Evolutionary conservation across 2,113 vertebrate genomes (phyloP).

Genomic region (Sialia sialis): DNA sequence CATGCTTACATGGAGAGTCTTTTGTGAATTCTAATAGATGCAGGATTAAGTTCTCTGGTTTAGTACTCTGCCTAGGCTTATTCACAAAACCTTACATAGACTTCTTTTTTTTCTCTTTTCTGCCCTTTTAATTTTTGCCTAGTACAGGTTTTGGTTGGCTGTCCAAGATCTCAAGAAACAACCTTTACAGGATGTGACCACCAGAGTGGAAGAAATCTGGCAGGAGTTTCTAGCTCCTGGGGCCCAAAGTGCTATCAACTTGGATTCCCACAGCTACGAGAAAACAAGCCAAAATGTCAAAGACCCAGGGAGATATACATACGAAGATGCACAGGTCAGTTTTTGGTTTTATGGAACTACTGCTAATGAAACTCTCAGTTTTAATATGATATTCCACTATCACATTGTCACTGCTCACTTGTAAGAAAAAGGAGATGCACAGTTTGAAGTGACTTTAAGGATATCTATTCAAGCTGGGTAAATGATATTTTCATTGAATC

Average conservation of each 20-base stretch:
- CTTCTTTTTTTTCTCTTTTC: not conserved
- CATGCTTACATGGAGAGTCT: not conserved
- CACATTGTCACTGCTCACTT: not conserved
- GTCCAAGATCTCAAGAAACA: constrained; percentile 93
- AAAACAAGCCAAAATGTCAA: constrained; percentile 94
- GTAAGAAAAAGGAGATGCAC: not conserved
- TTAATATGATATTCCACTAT: not conserved
- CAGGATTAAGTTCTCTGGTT: not conserved
- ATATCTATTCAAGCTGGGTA: constrained; percentile 15
- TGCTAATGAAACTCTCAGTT: constrained; percentile 5
- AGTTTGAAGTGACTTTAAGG: constrained; percentile 32
- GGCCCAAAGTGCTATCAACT: constrained; percentile 92
- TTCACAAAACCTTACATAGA: not conserved
- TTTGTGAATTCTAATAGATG: not conserved
- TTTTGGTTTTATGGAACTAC: constrained; percentile 7
- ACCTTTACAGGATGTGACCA: constrained; percentile 86
- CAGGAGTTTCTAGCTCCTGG: constrained; percentile 94
- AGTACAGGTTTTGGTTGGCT: constrained; percentile 90
- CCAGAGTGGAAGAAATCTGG: constrained; percentile 92
- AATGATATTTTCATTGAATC: constrained; percentile 16
- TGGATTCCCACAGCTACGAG: constrained; percentile 97
- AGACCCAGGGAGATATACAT: constrained; percentile 92
- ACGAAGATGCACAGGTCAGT: constrained; percentile 93
- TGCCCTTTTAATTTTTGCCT: not conserved
- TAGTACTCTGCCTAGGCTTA: not conserved